Evolutionary conservation across 2,113 vertebrate genomes (phyloP), one percentile per base, ranked within the genome.

Genomic region (Ornithorhynchus anatinus): DNA sequence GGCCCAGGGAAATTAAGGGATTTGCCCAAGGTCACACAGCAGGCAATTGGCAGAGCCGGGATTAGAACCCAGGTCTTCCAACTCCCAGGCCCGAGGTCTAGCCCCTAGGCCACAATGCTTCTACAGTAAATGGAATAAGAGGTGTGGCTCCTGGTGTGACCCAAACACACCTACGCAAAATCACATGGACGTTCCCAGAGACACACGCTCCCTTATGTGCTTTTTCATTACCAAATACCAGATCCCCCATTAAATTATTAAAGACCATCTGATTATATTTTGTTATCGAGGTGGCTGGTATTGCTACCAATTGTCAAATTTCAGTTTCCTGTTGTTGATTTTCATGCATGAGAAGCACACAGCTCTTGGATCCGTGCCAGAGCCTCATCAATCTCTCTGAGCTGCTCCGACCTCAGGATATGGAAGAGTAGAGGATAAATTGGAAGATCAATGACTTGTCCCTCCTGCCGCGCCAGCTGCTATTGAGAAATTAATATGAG

Each of bases 401-500:
- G 76, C 77, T 82, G 74, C 84, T 84, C 90, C 32, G 1, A 92
- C 88, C 88, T 90, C 71, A 77, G 90, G 88, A 91, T 88, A 87
- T 89, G 79, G 91, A 89, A 88, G 83, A 84, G 77, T 53, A 89
- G 86, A 1, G 29, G 88, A 91, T 90, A 91, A 93, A 93, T 89
- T 91, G 90, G 88, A 92, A 93, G 90, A 94, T 94, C 90, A 93
- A 92, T 93, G 90, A 80, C 78, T 89, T 90, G 89, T 91, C 87
- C 87, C 87, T 91, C 89, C 89, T 93, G 87, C 86, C 60, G 77
- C 82, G 84, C 84, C 84, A 89, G 88, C 80, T 88, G 74, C 89
- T 92, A 86, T 91, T 94, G 93, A 94, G 93, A 94, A 95, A 94
- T 93, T 94, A 93, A 92, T 93, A 91, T 90, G 88, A 92, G 88